These are phyloP conservation scores for Martes martes DNA, from an alignment of 2,113 vertebrate genomes.

Conservation along the genomic window DNA sequence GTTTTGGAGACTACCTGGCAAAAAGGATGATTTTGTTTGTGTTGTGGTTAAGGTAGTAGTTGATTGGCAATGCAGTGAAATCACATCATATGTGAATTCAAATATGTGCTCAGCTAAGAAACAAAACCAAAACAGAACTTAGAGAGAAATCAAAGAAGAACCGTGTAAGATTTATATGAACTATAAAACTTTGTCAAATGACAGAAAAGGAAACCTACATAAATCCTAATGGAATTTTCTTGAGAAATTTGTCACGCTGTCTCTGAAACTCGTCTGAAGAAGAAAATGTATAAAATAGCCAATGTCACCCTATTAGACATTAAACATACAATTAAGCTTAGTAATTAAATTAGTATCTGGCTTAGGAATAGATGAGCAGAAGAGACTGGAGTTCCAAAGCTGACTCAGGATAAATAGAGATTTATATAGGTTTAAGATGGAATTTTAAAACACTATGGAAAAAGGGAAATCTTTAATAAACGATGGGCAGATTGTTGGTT, in stretches of 20 bases:
- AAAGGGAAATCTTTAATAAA: conserved; percentile 5
- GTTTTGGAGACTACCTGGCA: neutral
- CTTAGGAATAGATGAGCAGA: neutral
- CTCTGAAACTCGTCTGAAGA: conserved; percentile 3
- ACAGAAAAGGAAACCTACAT: neutral
- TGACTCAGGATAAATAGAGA: neutral
- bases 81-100: neutral
- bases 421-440: neutral
- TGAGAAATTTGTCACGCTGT: neutral
- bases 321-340: neutral
- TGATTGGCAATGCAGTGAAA: neutral
- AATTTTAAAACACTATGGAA: neutral
- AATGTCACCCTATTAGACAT: neutral
- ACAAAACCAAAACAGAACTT: neutral
- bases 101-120: neutral
- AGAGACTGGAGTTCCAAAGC: neutral
- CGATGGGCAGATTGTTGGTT: neutral
- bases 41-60: neutral
- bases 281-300: neutral
- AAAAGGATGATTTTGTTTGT: neutral
- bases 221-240: conserved; percentile 4
- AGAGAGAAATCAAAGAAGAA: neutral
- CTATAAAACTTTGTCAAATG: neutral
- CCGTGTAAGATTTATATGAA: neutral
- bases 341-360: neutral